Evolutionary conservation across 1,140 invertebrate genomes (phyloP), one percentile per base, ranked within the genome.

Genomic region (Diachasmimorpha longicaudata): DNA sequence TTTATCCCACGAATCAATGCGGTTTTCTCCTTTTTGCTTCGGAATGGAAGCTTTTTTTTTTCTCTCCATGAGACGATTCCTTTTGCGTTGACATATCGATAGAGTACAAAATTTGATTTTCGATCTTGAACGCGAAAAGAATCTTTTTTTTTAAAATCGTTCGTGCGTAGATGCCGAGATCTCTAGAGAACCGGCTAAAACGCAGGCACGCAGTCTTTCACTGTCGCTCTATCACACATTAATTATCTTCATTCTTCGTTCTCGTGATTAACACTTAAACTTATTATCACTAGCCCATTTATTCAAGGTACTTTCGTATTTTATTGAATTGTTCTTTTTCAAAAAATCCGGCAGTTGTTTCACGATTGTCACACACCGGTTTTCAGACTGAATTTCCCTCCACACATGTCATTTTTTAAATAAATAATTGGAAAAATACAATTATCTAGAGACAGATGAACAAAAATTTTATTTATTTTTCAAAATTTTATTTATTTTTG

Each of bases 231-330:
- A 63, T 63, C 58, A 63, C 58, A 63, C 58, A 25, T 63, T 63
- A 25, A 63, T 25, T 25, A 63, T 63, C 44, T 48, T 71, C 76
- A 69, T 75, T 69, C 68, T 72, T 72, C 48, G 2, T 31, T 31
- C 48, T 58, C 52, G 36, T 70, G 42, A 14, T 71, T 67, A 46
- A 71, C 55, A 74, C 58, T 74, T 77, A 67, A 19, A 72, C 72
- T 77, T 63, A 73, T 37, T 74, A 77, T 77, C 76, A 77, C 76
- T 74, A 77, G 76, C 76, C 72, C 76, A 77, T 77, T 77, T 77
- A 77, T 77, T 71, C 76, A 74, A 77, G 76, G 72, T 77, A 77
- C 76, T 74, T 77, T 77, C 72, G 76, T 77, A 44, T 75, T 71
- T 66, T 58, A 16, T 31, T 66, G 21, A 66, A 36, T 66, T 66